These are phyloP conservation scores for Hephaestus fuliginosus DNA, from an alignment of 2,797 vertebrate genomes.

Conservation along the genomic window DNA sequence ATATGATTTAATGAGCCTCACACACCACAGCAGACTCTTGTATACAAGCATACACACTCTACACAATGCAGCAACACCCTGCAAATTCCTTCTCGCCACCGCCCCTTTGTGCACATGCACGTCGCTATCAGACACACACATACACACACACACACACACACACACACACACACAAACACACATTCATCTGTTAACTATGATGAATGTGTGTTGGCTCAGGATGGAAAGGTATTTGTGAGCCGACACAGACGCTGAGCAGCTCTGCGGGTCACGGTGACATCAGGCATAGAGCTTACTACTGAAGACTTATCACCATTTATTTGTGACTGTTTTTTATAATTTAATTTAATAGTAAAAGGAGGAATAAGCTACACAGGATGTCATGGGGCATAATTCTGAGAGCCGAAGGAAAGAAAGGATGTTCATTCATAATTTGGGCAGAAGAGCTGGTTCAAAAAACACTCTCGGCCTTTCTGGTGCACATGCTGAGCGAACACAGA, in stretches of 20 bases:
- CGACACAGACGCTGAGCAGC: constrained; percentile 51
- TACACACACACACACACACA: constrained; percentile 18
- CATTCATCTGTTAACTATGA: constrained; percentile 48
- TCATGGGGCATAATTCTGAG: background rate
- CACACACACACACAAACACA: constrained; percentile 21
- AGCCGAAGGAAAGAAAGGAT: background rate
- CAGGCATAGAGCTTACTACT: constrained; percentile 25
- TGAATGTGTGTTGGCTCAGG: constrained; percentile 67
- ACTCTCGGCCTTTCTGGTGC: background rate
- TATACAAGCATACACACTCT: background rate
- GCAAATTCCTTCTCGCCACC: background rate
- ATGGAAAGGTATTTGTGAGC: constrained; percentile 64
- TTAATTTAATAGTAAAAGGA: background rate
- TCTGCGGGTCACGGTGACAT: constrained; percentile 74
- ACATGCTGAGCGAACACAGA: too few relatives aligned
- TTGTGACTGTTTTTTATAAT: constrained; percentile 11
- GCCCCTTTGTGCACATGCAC: background rate
- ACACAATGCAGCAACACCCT: background rate
- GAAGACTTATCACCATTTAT: constrained; percentile 1
- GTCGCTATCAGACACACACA: background rate
- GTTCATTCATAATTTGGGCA: background rate
- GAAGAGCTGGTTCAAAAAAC: background rate
- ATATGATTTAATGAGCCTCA: constrained; percentile 21
- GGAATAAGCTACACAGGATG: background rate
- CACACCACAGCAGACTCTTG: background rate